Base-by-base conservation (phyloP, 2,888 invertebrate genomes). In the Macrosiphum euphorbiae region DNA sequence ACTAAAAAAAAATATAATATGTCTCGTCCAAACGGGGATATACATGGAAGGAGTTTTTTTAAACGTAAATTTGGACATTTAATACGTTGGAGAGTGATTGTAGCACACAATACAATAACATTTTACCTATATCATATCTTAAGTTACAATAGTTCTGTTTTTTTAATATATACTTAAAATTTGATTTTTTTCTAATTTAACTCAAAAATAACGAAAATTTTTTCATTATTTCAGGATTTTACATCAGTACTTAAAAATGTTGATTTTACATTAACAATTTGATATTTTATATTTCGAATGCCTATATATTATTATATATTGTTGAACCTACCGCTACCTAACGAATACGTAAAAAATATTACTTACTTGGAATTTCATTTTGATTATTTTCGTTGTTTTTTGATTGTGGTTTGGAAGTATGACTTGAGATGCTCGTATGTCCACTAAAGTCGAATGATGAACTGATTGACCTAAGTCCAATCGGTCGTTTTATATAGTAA, bases 361-460 rank as follows among this genome's bases (percentile, higher is more conserved):
- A 4, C 84, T 94, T 61, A 94, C 94, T 52, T 94, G 94, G 90
- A 94, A 90, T 90, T 90, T 28, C 94, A 94, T 94, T 86, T 94
- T 85, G 89, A 44, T 50, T 47, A 16, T 78, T 20, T 35, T 78
- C 20, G 41, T n/a, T 85, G 24, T 78, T 78, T 7, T 44, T 47
- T 67, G 28, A 0, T 52, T 26, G 50, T 16, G 20, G 10, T n/a
- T 78, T 28, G 7, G 41, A 8, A 35, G 2, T 50, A 35, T 47
- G 61, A 28, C 20, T 90, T 44, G 7, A 52, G 44, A n/a, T 55
- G 47, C 16, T 50, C 35, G 89, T 50, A 44, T 86, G 50, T 58
- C 58, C 90, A 50, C 85, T 47, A 84, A 0, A 86, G 35, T 86
- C 24, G 41, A 94, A 50, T 41, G 85, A 90, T 86, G 28, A 44